A percentile compares a stretch with the other conserved stretches of the same genome.
These are phyloP conservation scores for Caenorhabditis japonica DNA, from an alignment of 2,888 invertebrate species.

Conservation along the genomic window DNA sequence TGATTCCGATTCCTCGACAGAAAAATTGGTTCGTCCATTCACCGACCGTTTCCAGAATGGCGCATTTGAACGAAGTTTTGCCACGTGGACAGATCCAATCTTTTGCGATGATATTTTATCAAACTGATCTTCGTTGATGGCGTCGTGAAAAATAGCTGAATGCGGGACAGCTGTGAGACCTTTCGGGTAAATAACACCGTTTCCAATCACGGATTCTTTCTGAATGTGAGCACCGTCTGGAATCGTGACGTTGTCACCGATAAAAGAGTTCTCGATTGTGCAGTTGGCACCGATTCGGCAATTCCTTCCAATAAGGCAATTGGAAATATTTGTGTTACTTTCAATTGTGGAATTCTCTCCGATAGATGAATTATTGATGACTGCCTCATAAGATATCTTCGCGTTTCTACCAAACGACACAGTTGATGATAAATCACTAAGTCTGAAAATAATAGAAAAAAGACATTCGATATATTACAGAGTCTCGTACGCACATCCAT, in stretches of 20 bases:
- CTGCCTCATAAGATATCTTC: slow-evolving; percentile 13
- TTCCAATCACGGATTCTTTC: slow-evolving; percentile 44
- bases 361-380: slow-evolving; percentile 35
- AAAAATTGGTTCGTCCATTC: slow-evolving; percentile 23
- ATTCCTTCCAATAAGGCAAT: slow-evolving; percentile 51
- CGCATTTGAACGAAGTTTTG: slow-evolving; percentile 2
- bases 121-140: slow-evolving; percentile 24
- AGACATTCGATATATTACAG: not conserved
- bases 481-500: slow-evolving; percentile 15
- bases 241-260: slow-evolving; percentile 52
- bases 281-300: slow-evolving; percentile 53
- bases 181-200: slow-evolving; percentile 28
- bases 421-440: slow-evolving; percentile 29
- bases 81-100: slow-evolving; percentile 12
- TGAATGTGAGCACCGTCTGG: slow-evolving; percentile 16
- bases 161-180: not conserved
- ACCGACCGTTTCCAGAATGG: slow-evolving; percentile 35
- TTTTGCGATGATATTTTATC: slow-evolving; percentile 24
- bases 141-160: not conserved
- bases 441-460: slow-evolving; percentile 21
- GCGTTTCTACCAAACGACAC: slow-evolving; percentile 33
- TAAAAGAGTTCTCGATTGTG: slow-evolving; percentile 30
- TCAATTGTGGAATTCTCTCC: slow-evolving; percentile 39
- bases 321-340: slow-evolving; percentile 5
- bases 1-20: slow-evolving; percentile 8